These are phyloP conservation scores for Geodia barretti DNA, from an alignment of 37 sponge, comb jelly and placozoan genomes.

Conservation along the genomic window DNA sequence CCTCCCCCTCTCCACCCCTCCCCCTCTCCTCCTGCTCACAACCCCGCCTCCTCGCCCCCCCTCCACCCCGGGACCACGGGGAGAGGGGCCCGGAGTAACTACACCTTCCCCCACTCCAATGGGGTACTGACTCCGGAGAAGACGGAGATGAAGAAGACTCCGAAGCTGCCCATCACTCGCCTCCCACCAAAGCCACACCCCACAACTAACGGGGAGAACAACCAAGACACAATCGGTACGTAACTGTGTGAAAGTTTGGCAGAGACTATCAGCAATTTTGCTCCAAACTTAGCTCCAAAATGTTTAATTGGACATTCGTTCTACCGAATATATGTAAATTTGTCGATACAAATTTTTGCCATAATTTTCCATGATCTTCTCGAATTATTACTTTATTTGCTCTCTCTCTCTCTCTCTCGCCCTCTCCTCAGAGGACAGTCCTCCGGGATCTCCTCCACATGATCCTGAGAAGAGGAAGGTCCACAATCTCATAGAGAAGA, in stretches of 20 bases:
- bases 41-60: background rate
- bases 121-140: background rate
- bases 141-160: background rate
- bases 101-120: background rate
- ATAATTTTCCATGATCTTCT: background rate
- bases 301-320: too few species aligned
- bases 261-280: too few species aligned
- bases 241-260: too few species aligned
- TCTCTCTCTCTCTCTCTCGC: background rate
- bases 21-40: background rate
- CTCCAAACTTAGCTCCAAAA: too few species aligned
- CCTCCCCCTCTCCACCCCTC: slow-evolving; percentile 5
- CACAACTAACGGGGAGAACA: background rate
- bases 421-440: background rate
- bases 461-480: slow-evolving; percentile 67
- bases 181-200: background rate
- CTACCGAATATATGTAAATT: too few species aligned
- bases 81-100: background rate
- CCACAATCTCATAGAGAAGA: slow-evolving; percentile 97
- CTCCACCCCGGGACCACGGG: background rate
- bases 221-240: background rate
- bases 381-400: background rate
- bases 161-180: background rate
- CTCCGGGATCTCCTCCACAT: background rate
- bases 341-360: too few species aligned